Conservation (phyloP, 2,888 invertebrate genomes). For the Agrochola lychnidis region DNA sequence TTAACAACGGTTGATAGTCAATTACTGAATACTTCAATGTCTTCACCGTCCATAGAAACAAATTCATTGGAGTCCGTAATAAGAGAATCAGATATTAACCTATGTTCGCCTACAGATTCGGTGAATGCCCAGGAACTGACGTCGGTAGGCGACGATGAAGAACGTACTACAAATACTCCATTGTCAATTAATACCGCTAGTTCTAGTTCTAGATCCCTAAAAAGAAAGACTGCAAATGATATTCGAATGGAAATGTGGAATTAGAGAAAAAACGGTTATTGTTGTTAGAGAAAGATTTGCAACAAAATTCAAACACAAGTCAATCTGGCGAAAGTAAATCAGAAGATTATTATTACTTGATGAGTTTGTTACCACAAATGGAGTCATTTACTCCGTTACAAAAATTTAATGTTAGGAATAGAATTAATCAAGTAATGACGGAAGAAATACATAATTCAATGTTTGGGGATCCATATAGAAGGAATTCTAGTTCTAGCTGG, state of each 20-base stretch:
- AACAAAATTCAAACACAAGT: conserved; percentile 28
- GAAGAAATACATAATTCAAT: conserved; percentile 37
- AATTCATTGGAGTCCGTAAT: conserved; percentile 46
- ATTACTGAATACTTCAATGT: conserved; percentile 36
- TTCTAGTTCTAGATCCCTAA: conserved; percentile 29
- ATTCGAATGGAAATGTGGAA: conserved; percentile 39
- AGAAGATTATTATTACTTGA: conserved; percentile 49
- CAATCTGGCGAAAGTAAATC: conserved; percentile 39
- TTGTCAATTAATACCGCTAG: conserved; percentile 37
- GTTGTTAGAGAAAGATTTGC: conserved; percentile 42
- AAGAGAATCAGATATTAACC: conserved; percentile 42
- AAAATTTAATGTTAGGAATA: conserved; percentile 42
- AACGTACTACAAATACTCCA: conserved; percentile 32
- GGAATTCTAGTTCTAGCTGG: conserved; percentile 25
- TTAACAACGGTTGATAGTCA: conserved; percentile 38
- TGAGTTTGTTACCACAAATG: conserved; percentile 49
- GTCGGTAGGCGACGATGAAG: conserved; percentile 35
- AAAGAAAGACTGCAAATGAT: conserved; percentile 30
- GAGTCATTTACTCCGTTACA: conserved; percentile 45
- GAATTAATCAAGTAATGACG: conserved; percentile 50
- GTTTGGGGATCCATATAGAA: conserved; percentile 24
- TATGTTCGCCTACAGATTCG: conserved; percentile 38
- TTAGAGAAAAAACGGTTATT: conserved; percentile 38
- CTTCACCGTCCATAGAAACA: conserved; percentile 40
- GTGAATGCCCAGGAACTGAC: conserved; percentile 34